Base-by-base conservation (phyloP, 2,113 vertebrate genomes). In the Crotalus horridus region DNA sequence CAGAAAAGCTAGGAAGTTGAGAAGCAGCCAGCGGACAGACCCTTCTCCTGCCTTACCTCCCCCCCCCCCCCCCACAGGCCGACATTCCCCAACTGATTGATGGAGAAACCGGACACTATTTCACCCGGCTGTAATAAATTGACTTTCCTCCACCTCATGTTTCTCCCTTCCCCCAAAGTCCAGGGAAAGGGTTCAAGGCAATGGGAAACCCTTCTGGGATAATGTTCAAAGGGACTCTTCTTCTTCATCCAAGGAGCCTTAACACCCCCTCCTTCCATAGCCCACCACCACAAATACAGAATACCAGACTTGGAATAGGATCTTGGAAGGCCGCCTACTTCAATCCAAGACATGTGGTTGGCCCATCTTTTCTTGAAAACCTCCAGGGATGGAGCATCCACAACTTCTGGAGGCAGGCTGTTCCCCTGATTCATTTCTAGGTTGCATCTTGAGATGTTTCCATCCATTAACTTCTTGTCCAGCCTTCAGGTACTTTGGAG, bases 11-110 rank as follows among this genome's bases (percentile, higher is more conserved):
- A 91, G 0, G 0, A 3, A 94, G 93, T 91, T 95, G 91, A 92
- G 89, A 94, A 93, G 91, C 51, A 54, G 94, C 90, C 94, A 26
- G 3, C 54, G 39, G 39, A 59, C 58, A 48, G 39, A 59, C 58
- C 48, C 43, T 24, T 2, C 12, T 0, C 48, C 0, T 48, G 81
- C 46, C 2, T 2, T 56, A 8, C 89, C 89, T 87, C 74, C 61
- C 89, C 53, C 53, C 10, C 91, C 87, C 87, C 53, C 64, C 0
- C 43, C 89, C 12, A 33, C 6, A 4, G 23, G 1, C 24, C 48
- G 93, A n/a, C 91, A 33, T 92, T 54, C 20, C 20, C 85, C 39
- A 53, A 53, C 9, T 46, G 61, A 91, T 43, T 91, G 92, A 93
- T 91, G 51, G 64, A 56, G 46, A 89, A 92, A 64, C 56, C 90